These are phyloP conservation scores for Sylvilagus floridanus DNA, from an alignment of 2,797 vertebrate species.

Conservation along the genomic window DNA sequence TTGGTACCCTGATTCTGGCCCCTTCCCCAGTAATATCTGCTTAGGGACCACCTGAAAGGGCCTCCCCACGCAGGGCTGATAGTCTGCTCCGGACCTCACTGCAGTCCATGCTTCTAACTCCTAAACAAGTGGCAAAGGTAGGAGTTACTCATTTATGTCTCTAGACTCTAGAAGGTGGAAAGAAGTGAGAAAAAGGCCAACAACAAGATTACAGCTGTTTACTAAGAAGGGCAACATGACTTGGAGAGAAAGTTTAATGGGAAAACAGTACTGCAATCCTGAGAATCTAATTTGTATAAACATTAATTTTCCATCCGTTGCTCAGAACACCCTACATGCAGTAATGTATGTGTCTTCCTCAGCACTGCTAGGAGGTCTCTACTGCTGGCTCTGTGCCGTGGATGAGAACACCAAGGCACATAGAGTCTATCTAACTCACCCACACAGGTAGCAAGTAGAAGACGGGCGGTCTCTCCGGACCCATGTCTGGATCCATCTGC, in stretches of 20 bases:
- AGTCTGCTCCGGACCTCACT: neutral
- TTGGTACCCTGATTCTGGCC: neutral
- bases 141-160: neutral
- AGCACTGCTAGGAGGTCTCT: neutral
- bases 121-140: neutral
- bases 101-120: neutral
- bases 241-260: neutral
- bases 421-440: neutral
- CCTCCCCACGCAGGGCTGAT: neutral
- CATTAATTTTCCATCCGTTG: neutral
- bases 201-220: fast-evolving
- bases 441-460: neutral
- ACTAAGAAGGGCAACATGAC: neutral
- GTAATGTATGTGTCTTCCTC: neutral
- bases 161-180: neutral
- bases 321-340: neutral
- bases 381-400: neutral
- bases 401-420: neutral
- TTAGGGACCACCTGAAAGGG: neutral
- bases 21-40: neutral
- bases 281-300: neutral
- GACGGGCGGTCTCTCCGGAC: neutral
- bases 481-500: too few species aligned
- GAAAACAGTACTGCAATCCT: neutral
- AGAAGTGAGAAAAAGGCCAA: neutral